Percentiles rank a stretch among this genome's conserved stretches.
These are phyloP conservation scores for Pollenia angustigena DNA, from an alignment of 2,888 invertebrate species.

Conservation along the genomic window DNA sequence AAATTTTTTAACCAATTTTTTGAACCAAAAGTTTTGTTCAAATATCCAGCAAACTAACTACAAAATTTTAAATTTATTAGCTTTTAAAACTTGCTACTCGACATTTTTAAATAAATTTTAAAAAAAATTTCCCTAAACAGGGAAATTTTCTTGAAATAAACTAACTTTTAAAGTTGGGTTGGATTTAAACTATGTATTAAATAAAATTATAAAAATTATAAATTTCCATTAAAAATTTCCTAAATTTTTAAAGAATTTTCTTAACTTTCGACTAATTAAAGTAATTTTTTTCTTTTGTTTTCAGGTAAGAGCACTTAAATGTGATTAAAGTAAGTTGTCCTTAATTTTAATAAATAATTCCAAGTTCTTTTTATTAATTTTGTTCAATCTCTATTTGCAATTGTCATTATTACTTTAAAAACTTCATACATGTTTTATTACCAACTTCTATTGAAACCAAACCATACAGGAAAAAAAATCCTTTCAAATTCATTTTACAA, in stretches of 20 bases:
- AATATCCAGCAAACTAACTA: no score
- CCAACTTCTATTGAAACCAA: background rate
- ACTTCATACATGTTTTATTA: background rate
- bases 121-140: constrained; percentile 6
- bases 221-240: no score
- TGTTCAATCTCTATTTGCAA: constrained; percentile 9
- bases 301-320: constrained; percentile 50
- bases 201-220: no score
- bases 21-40: no score
- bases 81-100: no score
- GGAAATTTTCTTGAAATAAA: background rate
- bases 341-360: constrained; percentile 25
- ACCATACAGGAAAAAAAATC: constrained; percentile 35
- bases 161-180: no score
- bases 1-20: no score
- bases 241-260: background rate
- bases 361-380: background rate
- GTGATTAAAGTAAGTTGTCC: constrained; percentile 49
- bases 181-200: no score
- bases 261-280: background rate
- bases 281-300: constrained; percentile 40
- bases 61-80: no score
- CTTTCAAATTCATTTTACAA: constrained; percentile 65
- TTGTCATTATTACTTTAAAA: constrained; percentile 13
- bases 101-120: no score